These are phyloP conservation scores for Microplitis manilae DNA, from an alignment of 2,888 invertebrate species.

Conservation along the genomic window DNA sequence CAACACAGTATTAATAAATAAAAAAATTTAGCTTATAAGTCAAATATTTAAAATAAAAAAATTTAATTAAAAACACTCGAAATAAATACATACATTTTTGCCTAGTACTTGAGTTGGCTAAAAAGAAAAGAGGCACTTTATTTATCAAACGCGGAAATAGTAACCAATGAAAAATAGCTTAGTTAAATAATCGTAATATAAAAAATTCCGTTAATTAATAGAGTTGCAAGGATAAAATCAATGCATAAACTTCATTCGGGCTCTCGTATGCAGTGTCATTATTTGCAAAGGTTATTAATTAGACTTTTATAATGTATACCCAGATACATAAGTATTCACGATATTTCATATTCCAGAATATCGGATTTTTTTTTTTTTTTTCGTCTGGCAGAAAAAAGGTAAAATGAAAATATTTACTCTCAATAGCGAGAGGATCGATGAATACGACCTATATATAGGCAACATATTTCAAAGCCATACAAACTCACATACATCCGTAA, in stretches of 20 bases:
- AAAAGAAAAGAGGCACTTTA: too few species aligned
- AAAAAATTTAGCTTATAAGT: too few species aligned
- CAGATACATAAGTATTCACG: not conserved
- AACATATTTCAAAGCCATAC: not conserved
- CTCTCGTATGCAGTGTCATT: not conserved
- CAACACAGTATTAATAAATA: too few species aligned
- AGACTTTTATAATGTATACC: not conserved
- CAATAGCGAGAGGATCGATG: not conserved
- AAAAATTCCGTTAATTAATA: not conserved
- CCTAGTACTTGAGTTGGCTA: too few species aligned
- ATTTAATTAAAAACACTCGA: too few species aligned
- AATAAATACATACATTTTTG: too few species aligned
- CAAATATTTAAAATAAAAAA: too few species aligned
- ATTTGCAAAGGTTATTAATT: not conserved
- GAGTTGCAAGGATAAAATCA: not conserved
- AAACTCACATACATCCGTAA: not conserved
- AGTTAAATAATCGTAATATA: not conserved
- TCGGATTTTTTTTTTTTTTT: not conserved
- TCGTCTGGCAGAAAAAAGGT: not conserved
- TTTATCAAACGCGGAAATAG: not conserved
- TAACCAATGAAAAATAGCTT: not conserved
- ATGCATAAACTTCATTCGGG: not conserved
- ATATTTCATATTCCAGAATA: not conserved
- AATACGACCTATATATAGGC: not conserved
- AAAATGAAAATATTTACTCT: slow-evolving; percentile 25